A percentile compares a stretch with the other conserved stretches of the same genome.
These are phyloP conservation scores for Melieria omissa DNA, from an alignment of 2,888 invertebrate genomes.

Conservation along the genomic window DNA sequence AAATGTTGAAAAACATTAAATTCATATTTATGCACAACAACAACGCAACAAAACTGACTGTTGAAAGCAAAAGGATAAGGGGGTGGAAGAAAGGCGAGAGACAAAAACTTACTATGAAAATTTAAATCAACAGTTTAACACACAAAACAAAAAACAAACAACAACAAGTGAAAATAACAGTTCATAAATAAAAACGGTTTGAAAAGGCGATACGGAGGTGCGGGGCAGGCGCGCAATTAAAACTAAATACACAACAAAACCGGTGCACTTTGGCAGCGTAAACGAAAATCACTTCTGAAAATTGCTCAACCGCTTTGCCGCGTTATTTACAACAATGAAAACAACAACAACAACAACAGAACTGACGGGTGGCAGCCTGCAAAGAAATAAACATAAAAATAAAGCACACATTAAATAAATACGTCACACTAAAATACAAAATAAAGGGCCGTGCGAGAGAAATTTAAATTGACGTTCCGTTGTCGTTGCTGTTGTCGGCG, in stretches of 20 bases:
- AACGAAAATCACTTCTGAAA: conserved; percentile 6
- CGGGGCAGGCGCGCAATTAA: too few relatives aligned
- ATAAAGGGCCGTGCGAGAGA: neutral
- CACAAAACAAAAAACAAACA: too few relatives aligned
- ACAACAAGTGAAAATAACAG: too few relatives aligned
- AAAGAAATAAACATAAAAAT: neutral
- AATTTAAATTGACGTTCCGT: neutral
- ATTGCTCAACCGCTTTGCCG: neutral
- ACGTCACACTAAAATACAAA: conserved; percentile 6
- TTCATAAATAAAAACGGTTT: too few relatives aligned
- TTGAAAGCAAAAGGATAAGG: too few relatives aligned
- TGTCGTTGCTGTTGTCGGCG: neutral
- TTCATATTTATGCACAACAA: too few relatives aligned
- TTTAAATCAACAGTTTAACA: too few relatives aligned
- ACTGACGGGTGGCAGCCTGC: neutral
- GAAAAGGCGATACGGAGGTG: too few relatives aligned
- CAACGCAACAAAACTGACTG: too few relatives aligned
- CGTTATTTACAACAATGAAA: neutral
- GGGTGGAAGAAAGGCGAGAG: too few relatives aligned
- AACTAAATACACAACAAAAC: neutral
- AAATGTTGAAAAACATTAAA: too few relatives aligned
- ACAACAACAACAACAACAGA: neutral
- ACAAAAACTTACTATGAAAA: too few relatives aligned
- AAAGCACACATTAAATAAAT: conserved; percentile 12
- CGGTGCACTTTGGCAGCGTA: neutral